A percentile compares a stretch with the other conserved stretches of the same genome.
phyloP scores from a whole-genome alignment of 2,797 vertebrate genomes.

The Chaetophractus vellerosus region DNA sequence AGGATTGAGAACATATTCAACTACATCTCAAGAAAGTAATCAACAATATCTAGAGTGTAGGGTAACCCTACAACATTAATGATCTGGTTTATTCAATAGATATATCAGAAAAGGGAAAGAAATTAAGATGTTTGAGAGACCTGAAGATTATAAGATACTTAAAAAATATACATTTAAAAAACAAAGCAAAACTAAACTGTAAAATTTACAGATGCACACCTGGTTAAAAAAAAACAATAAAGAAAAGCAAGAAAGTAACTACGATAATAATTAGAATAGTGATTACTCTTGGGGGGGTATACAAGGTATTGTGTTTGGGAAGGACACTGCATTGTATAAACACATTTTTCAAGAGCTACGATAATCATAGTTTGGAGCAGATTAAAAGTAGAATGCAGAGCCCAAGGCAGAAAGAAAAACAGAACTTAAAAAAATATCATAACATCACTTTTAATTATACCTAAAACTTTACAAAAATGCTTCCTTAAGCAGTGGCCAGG shows the following conservation, averaged over 20 bases:
- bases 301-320: neutral
- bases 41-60: neutral
- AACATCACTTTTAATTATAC: constrained; percentile 8
- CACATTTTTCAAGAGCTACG: neutral
- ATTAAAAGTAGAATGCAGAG: neutral
- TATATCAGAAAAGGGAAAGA: neutral
- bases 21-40: neutral
- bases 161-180: neutral
- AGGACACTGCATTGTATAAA: neutral
- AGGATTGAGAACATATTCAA: neutral
- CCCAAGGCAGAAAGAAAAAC: neutral
- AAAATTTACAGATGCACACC: neutral
- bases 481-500: constrained; percentile 19
- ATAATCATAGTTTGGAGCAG: neutral
- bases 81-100: neutral
- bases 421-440: neutral
- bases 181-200: neutral
- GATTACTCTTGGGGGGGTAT: neutral
- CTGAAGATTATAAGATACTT: neutral
- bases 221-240: neutral
- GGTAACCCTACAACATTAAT: neutral
- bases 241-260: neutral
- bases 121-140: neutral
- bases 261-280: neutral
- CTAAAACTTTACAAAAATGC: constrained; percentile 50